Conservation (phyloP, 2,113 vertebrate genomes). For the Melanotaenia duboulayi region DNA sequence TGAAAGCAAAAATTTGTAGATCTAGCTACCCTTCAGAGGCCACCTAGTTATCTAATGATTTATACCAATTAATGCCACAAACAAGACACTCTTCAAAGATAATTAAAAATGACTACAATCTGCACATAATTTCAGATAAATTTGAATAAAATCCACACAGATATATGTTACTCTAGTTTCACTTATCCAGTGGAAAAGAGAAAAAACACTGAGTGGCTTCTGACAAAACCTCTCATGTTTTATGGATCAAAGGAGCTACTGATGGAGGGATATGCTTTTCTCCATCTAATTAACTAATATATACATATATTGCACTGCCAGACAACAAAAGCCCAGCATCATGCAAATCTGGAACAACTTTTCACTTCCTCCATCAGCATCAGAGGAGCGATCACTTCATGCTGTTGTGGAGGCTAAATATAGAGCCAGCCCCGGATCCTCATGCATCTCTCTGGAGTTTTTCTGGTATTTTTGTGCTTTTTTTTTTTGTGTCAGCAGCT, state of each 20-base stretch:
- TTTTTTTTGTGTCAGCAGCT: conserved; percentile 58
- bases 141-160: not conserved
- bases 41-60: not conserved
- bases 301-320: conserved; percentile 46
- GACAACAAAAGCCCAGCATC: conserved; percentile 60
- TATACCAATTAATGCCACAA: conserved; percentile 9
- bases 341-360: conserved; percentile 70
- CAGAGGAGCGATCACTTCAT: conserved; percentile 40
- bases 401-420: conserved; percentile 55
- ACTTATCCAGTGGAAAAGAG: not conserved
- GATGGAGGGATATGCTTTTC: conserved; percentile 46
- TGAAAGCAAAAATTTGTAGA: not conserved
- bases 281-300: conserved; percentile 65
- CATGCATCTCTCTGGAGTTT: conserved; percentile 47
- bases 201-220: conserved; percentile 18
- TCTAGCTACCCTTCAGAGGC: not conserved
- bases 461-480: conserved; percentile 49
- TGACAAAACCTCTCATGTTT: conserved; percentile 66
- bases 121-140: not conserved
- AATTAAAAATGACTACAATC: conserved; percentile 2
- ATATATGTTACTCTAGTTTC: not conserved
- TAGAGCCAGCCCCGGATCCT: conserved; percentile 48
- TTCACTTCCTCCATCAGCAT: conserved; percentile 46
- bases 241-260: conserved; percentile 67
- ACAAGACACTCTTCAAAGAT: conserved; percentile 10